Evolutionary conservation across 2,888 invertebrate genomes (phyloP).

Genomic region (Apamea epomidion): DNA sequence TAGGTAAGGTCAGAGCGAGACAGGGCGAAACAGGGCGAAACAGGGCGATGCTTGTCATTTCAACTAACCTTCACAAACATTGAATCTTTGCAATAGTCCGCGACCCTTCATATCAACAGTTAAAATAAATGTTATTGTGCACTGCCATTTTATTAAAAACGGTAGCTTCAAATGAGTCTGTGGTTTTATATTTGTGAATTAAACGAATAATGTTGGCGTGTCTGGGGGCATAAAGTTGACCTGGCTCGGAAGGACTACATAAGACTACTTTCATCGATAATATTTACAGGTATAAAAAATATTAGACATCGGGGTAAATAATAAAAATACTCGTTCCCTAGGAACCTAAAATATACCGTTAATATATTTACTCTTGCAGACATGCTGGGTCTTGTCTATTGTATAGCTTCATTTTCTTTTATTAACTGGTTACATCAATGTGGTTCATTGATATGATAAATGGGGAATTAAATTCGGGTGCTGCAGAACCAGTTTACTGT

Average conservation of each 20-base stretch:
- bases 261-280: neutral
- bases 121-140: neutral
- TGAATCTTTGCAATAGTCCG: neutral
- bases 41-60: neutral
- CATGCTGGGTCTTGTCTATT: neutral
- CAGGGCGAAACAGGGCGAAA: neutral
- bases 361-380: neutral
- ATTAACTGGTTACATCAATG: neutral
- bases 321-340: neutral
- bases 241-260: neutral
- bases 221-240: neutral
- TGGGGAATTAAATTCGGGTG: neutral
- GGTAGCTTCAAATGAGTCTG: neutral
- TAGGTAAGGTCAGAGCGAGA: neutral
- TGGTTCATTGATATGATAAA: neutral
- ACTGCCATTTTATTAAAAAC: neutral
- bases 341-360: neutral
- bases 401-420: neutral
- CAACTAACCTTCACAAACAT: neutral
- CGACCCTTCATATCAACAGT: neutral
- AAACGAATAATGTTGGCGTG: neutral
- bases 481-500: constrained; percentile 24
- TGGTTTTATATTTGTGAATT: neutral
- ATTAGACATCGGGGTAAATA: no score
- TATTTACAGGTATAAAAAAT: neutral